Percentiles rank a stretch among this genome's conserved stretches.
These are phyloP conservation scores for Microctenopoma steveboyesi DNA, from an alignment of 2,797 vertebrate genomes.

Conservation along the genomic window DNA sequence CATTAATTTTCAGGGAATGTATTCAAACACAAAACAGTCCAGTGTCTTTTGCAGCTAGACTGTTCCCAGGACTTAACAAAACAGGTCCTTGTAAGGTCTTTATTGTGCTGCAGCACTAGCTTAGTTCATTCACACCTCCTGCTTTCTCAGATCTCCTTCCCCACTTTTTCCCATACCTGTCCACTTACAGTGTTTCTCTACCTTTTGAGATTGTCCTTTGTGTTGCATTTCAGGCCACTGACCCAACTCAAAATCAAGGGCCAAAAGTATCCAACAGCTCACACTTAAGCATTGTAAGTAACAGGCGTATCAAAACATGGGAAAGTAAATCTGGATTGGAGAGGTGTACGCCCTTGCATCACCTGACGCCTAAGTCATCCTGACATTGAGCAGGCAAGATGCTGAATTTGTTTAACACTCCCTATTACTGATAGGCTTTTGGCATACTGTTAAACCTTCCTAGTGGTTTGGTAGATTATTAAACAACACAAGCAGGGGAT, in stretches of 20 bases:
- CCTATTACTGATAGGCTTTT: conserved; percentile 41
- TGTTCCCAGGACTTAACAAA: conserved; percentile 14
- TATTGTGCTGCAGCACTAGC: conserved; percentile 27
- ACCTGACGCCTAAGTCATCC: conserved; percentile 55
- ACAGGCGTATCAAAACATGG: conserved; percentile 69
- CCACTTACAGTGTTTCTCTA: conserved; percentile 38
- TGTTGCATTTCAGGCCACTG: conserved; percentile 46
- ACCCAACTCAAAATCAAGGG: conserved; percentile 38
- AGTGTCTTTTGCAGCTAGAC: conserved; percentile 13
- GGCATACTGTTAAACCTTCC: conserved; percentile 53
- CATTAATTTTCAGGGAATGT: conserved; percentile 41
- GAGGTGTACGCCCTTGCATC: conserved; percentile 41
- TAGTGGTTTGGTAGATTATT: conserved; percentile 39
- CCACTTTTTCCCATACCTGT: conserved; percentile 24
- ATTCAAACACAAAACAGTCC: conserved; percentile 35
- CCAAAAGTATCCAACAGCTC: conserved; percentile 62
- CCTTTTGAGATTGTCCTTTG: conserved; percentile 41
- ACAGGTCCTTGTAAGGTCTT: neutral
- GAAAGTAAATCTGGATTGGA: conserved; percentile 70
- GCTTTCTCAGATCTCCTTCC: conserved; percentile 6
- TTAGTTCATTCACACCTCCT: conserved; percentile 16
- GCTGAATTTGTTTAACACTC: conserved; percentile 41
- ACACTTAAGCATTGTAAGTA: conserved; percentile 68
- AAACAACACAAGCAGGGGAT: neutral
- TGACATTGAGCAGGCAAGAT: conserved; percentile 63